Conservation (phyloP, 2,113 vertebrate genomes). For the Bagarius yarrelli region DNA sequence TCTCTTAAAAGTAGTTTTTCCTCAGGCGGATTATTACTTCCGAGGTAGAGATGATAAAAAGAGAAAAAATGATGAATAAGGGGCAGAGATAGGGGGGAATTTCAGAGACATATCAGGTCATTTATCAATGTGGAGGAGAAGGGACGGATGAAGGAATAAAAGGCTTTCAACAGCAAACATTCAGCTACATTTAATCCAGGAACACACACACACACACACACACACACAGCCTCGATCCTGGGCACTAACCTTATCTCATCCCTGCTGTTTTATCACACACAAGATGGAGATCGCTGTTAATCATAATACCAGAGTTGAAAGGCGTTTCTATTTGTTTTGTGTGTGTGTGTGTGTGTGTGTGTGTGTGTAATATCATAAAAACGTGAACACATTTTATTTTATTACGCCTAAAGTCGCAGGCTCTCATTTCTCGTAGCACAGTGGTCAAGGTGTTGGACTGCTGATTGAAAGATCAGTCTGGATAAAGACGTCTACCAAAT, state of each 20-base stretch:
- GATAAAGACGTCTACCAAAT: no score
- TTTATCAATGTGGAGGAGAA: not conserved
- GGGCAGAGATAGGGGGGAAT: not conserved
- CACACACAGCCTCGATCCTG: no score
- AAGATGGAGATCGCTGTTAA: conserved; percentile 24
- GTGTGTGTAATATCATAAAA: no score
- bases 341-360: not conserved
- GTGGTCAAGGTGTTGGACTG: no score
- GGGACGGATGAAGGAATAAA: not conserved
- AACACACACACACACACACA: not conserved
- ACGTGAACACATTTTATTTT: no score
- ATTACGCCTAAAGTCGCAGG: no score
- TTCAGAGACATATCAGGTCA: not conserved
- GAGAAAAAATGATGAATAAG: conserved; percentile 23
- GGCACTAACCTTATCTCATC: not conserved
- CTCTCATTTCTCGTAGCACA: no score
- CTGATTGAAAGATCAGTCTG: no score
- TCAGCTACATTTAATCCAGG: not conserved
- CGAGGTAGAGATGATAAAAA: not conserved
- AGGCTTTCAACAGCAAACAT: no score
- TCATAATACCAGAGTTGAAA: conserved; percentile 4
- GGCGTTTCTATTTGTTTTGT: not conserved
- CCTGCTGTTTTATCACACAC: conserved; percentile 5
- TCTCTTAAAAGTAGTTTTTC: not conserved
- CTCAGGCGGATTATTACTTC: not conserved